Evolutionary conservation across 1,140 invertebrate species (phyloP).

Genomic region (Drosophila sproati): DNA sequence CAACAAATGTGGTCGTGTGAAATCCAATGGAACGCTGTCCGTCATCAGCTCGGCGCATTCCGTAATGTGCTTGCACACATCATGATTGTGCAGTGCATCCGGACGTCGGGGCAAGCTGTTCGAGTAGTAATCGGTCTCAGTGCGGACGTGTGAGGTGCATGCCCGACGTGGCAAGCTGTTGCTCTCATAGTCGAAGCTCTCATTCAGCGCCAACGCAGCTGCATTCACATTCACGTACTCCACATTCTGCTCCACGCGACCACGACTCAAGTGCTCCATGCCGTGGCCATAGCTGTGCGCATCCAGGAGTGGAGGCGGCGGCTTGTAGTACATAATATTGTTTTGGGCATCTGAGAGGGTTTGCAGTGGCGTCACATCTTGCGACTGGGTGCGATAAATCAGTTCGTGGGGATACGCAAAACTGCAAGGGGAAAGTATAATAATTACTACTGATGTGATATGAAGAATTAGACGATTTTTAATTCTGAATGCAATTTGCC

Average conservation of each 20-base stretch:
- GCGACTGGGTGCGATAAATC: constrained; percentile 92
- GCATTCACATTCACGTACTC: constrained; percentile 72
- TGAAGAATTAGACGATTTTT: no score
- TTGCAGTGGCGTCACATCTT: constrained; percentile 86
- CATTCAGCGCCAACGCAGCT: constrained; percentile 65
- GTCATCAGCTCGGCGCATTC: constrained; percentile 75
- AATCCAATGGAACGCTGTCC: constrained; percentile 69
- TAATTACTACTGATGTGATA: no score
- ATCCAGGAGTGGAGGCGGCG: constrained; percentile 71
- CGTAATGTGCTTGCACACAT: constrained; percentile 77
- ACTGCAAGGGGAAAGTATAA: constrained; percentile 9
- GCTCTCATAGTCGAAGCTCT: constrained; percentile 80
- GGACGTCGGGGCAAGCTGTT: constrained; percentile 73
- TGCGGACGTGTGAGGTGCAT: constrained; percentile 71
- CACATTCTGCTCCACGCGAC: constrained; percentile 55
- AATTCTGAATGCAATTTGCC: no score
- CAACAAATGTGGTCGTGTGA: constrained; percentile 68
- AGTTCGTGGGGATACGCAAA: constrained; percentile 88
- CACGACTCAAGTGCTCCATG: constrained; percentile 64
- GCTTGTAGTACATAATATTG: constrained; percentile 80
- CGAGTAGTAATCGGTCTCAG: constrained; percentile 74
- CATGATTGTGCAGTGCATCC: constrained; percentile 63
- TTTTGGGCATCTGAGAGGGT: constrained; percentile 73
- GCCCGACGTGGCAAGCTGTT: constrained; percentile 77
- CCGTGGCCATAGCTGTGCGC: constrained; percentile 63